phyloP scores from a whole-genome alignment of 1,140 invertebrate genomes.

The Rhopalosiphum maidis region DNA sequence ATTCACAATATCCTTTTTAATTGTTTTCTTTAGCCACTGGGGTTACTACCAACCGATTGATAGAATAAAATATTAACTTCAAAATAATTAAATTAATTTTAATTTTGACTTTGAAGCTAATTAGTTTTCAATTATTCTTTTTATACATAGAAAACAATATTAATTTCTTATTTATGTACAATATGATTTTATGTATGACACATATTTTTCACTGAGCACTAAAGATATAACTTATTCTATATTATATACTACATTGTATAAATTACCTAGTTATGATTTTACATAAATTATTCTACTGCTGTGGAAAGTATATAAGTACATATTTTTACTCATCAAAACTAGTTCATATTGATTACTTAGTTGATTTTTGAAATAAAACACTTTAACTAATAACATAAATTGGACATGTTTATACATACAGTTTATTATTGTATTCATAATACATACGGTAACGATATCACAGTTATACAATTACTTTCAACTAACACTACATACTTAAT shows the following conservation, averaged over 20 bases:
- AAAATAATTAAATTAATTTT: background rate
- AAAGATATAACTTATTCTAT: background rate
- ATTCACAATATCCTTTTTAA: background rate
- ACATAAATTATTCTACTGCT: background rate
- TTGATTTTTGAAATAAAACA: background rate
- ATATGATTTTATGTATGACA: background rate
- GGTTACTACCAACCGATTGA: too few relatives aligned
- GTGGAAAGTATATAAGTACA: background rate
- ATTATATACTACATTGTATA: background rate
- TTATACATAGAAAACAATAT: background rate
- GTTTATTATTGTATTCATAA: background rate
- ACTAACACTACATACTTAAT: background rate
- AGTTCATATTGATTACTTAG: background rate
- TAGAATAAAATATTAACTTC: background rate
- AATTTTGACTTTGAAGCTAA: background rate
- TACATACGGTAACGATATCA: slow-evolving; percentile 49
- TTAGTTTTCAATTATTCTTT: background rate
- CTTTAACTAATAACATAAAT: background rate
- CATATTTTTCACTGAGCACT: background rate
- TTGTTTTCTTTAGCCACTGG: background rate
- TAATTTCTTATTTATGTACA: background rate
- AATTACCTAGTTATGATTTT: background rate
- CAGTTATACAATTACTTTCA: slow-evolving; percentile 44
- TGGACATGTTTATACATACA: background rate
- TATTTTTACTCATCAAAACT: background rate